Conservation (phyloP, 2,113 vertebrate genomes). For the Mormyrus lacerda region DNA sequence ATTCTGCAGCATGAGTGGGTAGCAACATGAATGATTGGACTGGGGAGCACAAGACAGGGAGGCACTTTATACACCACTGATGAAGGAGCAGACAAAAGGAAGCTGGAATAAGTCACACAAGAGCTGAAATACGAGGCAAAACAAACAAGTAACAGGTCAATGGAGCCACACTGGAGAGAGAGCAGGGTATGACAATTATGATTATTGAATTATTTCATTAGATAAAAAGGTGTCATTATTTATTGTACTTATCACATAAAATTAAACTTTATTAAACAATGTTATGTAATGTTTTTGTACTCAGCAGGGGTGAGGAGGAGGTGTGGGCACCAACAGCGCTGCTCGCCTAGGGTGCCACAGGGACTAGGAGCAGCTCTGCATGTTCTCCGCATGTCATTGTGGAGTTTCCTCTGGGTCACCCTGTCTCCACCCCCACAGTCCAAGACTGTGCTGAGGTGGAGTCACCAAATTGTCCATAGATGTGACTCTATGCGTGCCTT, state of each 20-base stretch:
- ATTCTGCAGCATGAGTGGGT: too few relatives aligned
- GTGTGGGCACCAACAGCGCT: neutral
- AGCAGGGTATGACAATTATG: too few relatives aligned
- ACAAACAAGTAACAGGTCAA: too few relatives aligned
- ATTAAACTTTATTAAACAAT: neutral
- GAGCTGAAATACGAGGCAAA: too few relatives aligned
- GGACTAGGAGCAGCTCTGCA: neutral
- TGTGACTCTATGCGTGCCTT: neutral
- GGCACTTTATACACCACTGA: too few relatives aligned
- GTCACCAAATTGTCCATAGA: neutral
- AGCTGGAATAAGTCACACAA: too few relatives aligned
- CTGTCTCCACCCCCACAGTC: neutral
- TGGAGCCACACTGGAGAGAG: too few relatives aligned
- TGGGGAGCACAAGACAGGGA: too few relatives aligned
- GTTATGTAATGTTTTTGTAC: neutral
- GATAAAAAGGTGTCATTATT: too few relatives aligned
- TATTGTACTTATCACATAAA: neutral
- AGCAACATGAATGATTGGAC: too few relatives aligned
- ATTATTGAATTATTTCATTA: too few relatives aligned
- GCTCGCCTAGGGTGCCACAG: neutral
- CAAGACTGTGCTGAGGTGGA: neutral
- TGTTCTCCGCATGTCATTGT: neutral
- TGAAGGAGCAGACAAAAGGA: too few relatives aligned
- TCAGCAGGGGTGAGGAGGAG: neutral
- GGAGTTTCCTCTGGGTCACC: neutral